Evolutionary conservation across 2,113 vertebrate species (phyloP).

Genomic region (Narcine bancroftii): DNA sequence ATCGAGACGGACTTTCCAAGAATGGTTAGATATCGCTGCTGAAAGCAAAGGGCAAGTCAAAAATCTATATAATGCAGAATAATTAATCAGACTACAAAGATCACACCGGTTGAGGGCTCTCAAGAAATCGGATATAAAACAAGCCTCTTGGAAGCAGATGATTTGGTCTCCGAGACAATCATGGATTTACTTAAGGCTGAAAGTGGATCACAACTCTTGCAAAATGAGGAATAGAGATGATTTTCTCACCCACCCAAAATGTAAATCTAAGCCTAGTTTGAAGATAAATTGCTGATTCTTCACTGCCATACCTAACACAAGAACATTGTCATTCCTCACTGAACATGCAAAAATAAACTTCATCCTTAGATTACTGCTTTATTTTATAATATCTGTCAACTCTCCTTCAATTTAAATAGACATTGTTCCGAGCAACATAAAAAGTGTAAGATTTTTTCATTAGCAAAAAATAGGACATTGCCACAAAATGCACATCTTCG

Average conservation of each 20-base stretch:
- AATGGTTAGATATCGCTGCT: conserved; percentile 16
- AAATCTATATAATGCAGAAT: not conserved
- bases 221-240: conserved; percentile 2
- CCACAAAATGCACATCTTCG: conserved; percentile 4
- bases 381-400: not conserved
- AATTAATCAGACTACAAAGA: not conserved
- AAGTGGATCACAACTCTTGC: conserved; percentile 26
- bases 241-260: not conserved
- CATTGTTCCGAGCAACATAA: not conserved
- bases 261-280: conserved; percentile 2
- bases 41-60: conserved; percentile 11
- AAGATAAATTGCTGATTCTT: conserved; percentile 4
- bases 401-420: not conserved
- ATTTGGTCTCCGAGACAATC: conserved; percentile 24
- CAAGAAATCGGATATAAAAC: not conserved
- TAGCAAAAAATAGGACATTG: not conserved
- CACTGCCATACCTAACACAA: no score
- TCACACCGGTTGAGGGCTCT: conserved; percentile 3
- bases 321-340: not conserved
- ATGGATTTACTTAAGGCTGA: conserved; percentile 3
- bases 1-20: conserved; percentile 29
- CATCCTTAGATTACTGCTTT: not conserved
- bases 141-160: not conserved
- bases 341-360: not conserved
- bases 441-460: not conserved